phyloP scores from a whole-genome alignment of 2,888 invertebrate genomes.

The Reticulitermes lucifugus region DNA sequence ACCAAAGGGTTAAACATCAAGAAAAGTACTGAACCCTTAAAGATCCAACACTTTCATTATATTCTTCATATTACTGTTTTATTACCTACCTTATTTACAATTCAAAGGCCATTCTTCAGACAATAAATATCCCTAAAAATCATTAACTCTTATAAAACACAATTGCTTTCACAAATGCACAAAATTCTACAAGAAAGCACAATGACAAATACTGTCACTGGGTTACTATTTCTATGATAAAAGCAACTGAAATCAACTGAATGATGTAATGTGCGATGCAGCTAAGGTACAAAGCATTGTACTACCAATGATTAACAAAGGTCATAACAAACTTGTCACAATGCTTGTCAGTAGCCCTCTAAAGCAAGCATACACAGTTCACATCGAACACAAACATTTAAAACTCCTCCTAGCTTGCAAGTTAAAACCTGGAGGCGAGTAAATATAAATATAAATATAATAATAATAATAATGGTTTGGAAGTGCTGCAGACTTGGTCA shows the following conservation, averaged over 20 bases:
- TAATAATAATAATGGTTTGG: too few species aligned
- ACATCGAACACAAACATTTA: background rate
- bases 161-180: background rate
- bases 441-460: too few species aligned
- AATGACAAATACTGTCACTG: background rate
- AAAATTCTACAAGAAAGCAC: too few species aligned
- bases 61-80: background rate
- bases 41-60: background rate
- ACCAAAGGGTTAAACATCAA: background rate
- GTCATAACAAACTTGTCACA: background rate
- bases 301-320: constrained; percentile 36
- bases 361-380: background rate
- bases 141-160: background rate
- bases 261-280: constrained; percentile 34
- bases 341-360: background rate
- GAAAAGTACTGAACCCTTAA: background rate
- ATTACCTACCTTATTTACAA: constrained; percentile 1
- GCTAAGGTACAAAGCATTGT: constrained; percentile 51
- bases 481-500: too few species aligned
- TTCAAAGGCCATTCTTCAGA: background rate
- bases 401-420: too few species aligned
- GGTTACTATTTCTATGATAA: background rate
- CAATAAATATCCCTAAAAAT: background rate
- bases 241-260: background rate
- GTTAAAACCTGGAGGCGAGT: too few species aligned